phyloP scores from a whole-genome alignment of 2,113 vertebrate genomes.

The Vireo altiloquus region DNA sequence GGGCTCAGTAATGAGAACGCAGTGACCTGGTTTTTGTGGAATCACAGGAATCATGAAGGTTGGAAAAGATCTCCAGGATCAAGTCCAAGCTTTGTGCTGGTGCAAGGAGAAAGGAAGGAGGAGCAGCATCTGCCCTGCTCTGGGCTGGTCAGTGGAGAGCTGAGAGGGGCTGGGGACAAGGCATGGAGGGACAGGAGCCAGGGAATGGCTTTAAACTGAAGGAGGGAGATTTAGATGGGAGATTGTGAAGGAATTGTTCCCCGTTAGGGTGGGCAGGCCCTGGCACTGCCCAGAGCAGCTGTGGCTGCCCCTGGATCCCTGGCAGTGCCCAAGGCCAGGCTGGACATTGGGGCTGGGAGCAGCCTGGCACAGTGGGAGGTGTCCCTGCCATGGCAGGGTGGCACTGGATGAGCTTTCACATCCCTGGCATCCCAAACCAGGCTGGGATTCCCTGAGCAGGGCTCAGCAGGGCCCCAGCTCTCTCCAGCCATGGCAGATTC shows the following conservation, averaged over 20 bases:
- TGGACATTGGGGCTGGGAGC: background rate
- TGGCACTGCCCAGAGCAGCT: background rate
- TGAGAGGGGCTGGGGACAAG: background rate
- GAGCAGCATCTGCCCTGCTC: background rate
- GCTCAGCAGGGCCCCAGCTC: background rate
- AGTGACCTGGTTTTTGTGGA: background rate
- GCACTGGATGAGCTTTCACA: rapidly evolving
- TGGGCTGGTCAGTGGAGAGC: background rate
- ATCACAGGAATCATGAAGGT: rapidly evolving
- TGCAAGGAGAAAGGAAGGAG: background rate
- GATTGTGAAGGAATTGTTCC: rapidly evolving
- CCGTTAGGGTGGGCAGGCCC: rapidly evolving
- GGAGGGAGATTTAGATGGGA: too few relatives aligned
- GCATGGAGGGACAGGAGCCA: background rate
- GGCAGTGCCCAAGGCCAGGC: background rate
- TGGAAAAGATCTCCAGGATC: background rate
- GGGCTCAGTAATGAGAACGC: background rate
- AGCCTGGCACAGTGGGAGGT: background rate
- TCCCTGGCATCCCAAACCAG: background rate
- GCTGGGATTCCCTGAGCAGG: background rate
- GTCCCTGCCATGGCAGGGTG: background rate
- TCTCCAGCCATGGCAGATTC: rapidly evolving
- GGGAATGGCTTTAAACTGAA: too few relatives aligned
- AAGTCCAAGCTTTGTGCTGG: background rate
- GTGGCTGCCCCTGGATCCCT: background rate